phyloP scores from a whole-genome alignment of 2,113 vertebrate genomes.

The Syrrhaptes paradoxus region DNA sequence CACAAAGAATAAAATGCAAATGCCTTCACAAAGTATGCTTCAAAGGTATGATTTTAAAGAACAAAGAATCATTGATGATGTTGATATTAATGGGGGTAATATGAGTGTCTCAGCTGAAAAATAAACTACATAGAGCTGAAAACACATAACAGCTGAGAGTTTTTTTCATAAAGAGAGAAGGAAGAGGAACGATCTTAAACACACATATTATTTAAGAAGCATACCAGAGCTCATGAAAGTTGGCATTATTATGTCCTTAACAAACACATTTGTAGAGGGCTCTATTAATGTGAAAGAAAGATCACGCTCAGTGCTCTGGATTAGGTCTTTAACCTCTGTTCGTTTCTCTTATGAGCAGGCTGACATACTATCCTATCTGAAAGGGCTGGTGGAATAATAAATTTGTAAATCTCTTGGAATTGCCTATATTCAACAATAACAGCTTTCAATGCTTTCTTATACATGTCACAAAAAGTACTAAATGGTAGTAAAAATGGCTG shows the following conservation, averaged over 20 bases:
- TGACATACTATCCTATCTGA: background rate
- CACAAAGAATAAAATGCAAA: background rate
- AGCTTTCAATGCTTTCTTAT: background rate
- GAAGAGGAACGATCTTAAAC: background rate
- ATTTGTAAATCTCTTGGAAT: background rate
- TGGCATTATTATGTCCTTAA: background rate
- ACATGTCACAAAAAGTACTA: background rate
- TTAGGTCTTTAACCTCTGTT: background rate
- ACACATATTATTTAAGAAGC: background rate
- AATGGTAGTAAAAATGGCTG: background rate
- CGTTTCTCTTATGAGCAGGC: background rate
- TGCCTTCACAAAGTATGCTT: background rate
- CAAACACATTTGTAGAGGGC: background rate
- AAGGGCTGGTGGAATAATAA: background rate
- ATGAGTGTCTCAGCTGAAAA: background rate
- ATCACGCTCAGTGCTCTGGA: background rate
- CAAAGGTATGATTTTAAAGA: background rate
- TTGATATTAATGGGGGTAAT: background rate
- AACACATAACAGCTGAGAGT: background rate
- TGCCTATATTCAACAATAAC: background rate
- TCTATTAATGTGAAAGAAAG: background rate
- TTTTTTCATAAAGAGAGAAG: background rate
- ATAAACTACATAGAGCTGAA: background rate
- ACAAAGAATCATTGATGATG: background rate
- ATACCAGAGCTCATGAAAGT: background rate